Evolutionary conservation across 2,888 invertebrate genomes (phyloP), one percentile per base, ranked within the genome.

Genomic region (Hecatera dysodea): DNA sequence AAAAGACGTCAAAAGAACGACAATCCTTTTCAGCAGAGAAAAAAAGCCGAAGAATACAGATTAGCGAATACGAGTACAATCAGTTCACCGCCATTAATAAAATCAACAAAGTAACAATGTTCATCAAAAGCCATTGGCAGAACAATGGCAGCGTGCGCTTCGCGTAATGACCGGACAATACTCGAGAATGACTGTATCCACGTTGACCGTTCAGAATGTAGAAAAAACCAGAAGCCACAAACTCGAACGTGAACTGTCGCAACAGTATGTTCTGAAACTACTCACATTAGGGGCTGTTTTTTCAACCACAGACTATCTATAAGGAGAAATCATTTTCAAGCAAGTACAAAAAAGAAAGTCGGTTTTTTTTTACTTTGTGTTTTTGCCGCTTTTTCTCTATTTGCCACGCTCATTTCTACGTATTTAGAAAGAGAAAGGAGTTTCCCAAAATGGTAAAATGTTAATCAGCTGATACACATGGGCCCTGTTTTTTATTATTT

Each of bases 111-210:
- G 90, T 88, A 88, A 88, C 91, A 85, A 88, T 91, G 90, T 89
- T 91, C 90, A 91, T 93, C 91, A 91, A 89, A 90, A 92, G 91
- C 91, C 79, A 92, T 91, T 91, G 84, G 86, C 81, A 78, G 90
- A 92, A 94, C 93, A 94, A 94, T 92, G 72, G 55, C 66, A 68
- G 72, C 73, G 77, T 74, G 72, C 75, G 63, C 75, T 73, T 72
- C 61, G 62, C 69, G 79, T 88, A 89, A 90, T 89, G 83, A 89
- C 89, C 72, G 84, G 72, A 90, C 92, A 84, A 83, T 78, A 56
- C 78, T 63, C 15, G 72, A 46, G 52, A 70, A 65, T 52, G 29
- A 61, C 46, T 56, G 70, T 48, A 48, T 44, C 50, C 60, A 57
- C 29, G 60, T 22, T 33, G n/a, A 22, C 56, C n/a, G 24, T 8